Evolutionary conservation across 2,113 vertebrate genomes (phyloP).

Genomic region (Lipophrys pholis): DNA sequence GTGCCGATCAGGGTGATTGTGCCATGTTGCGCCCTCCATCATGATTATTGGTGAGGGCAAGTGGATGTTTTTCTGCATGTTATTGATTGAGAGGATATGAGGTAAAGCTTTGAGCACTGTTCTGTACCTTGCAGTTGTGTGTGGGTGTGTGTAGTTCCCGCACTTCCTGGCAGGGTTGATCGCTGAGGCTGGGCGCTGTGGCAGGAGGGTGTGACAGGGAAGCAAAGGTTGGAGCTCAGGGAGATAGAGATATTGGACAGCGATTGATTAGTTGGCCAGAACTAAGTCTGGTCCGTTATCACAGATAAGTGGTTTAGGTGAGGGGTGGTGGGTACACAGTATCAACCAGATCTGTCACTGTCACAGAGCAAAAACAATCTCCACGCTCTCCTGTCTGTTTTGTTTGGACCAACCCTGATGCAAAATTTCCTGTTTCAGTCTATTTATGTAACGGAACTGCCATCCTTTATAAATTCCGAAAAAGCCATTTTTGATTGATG

Average conservation of each 20-base stretch:
- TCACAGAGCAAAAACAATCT: conserved; percentile 49
- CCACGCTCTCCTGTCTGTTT: conserved; percentile 7
- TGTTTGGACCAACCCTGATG: neutral
- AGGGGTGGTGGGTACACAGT: conserved; percentile 2
- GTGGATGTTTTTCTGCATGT: conserved; percentile 53
- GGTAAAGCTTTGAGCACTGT: conserved; percentile 32
- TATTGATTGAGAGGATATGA: conserved; percentile 63
- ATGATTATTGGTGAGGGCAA: conserved; percentile 65
- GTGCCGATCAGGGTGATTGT: conserved; percentile 39
- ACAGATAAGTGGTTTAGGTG: conserved; percentile 53
- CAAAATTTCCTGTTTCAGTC: conserved; percentile 11
- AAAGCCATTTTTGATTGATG: conserved; percentile 30
- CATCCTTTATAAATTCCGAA: conserved; percentile 7
- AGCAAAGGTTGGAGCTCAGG: conserved; percentile 28
- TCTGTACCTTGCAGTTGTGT: conserved; percentile 25
- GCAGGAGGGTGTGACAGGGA: conserved; percentile 15
- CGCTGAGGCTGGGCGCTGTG: neutral
- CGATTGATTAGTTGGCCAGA: conserved; percentile 64
- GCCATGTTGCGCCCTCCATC: conserved; percentile 33
- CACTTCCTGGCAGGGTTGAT: conserved; percentile 28
- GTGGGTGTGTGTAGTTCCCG: neutral
- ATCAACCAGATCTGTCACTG: conserved; percentile 44
- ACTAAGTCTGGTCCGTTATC: conserved; percentile 54
- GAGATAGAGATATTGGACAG: conserved; percentile 30
- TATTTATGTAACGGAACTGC: conserved; percentile 13